phyloP scores from a whole-genome alignment of 2,888 invertebrate genomes.

The Athrips mouffetella region DNA sequence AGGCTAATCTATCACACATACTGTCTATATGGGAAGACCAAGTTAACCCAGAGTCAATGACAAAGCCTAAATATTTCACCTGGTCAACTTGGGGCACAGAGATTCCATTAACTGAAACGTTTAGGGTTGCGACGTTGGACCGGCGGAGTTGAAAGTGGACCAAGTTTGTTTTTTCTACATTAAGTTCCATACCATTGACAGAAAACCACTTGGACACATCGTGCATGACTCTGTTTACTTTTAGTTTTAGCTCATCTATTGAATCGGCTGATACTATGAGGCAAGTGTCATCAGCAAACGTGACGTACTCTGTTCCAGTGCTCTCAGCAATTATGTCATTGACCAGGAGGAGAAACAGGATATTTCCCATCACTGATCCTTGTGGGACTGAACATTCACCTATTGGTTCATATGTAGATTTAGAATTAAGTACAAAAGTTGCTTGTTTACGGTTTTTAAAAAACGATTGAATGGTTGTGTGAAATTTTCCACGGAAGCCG shows the following conservation, averaged over 20 bases:
- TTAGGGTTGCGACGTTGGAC: too few relatives aligned
- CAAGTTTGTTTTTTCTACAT: background rate
- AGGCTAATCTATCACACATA: too few relatives aligned
- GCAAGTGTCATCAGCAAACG: slow-evolving; percentile 9
- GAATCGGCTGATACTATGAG: background rate
- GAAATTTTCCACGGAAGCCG: background rate
- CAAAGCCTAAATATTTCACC: too few relatives aligned
- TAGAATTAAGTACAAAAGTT: background rate
- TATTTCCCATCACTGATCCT: slow-evolving; percentile 14
- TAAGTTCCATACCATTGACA: background rate
- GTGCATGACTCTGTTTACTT: background rate
- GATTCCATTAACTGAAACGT: too few relatives aligned
- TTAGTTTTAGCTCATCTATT: background rate
- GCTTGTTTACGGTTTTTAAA: background rate
- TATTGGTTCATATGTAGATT: background rate
- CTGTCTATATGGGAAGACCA: too few relatives aligned
- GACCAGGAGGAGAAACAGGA: slow-evolving; percentile 5
- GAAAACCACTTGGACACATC: background rate
- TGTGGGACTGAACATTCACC: slow-evolving; percentile 9
- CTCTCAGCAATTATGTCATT: slow-evolving; percentile 7
- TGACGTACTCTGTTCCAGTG: background rate
- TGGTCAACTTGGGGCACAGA: too few relatives aligned
- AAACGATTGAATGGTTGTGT: background rate
- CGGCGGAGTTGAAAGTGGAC: too few relatives aligned
- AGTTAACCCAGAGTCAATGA: too few relatives aligned